Base-by-base conservation (phyloP, 2,888 invertebrate species). In the Stratiomys singularior region DNA sequence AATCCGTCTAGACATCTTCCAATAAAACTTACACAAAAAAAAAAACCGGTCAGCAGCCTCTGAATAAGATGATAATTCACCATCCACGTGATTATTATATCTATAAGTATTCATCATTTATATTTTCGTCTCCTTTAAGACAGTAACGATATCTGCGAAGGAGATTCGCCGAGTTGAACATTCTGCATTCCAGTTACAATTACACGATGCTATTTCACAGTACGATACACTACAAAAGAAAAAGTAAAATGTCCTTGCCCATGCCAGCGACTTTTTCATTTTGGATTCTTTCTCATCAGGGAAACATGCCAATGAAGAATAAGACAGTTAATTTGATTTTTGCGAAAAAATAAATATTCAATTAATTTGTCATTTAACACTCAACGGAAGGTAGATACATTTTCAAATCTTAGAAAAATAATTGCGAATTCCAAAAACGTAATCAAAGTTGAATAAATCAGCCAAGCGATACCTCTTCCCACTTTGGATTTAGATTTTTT, bases 31-130 rank as follows among this genome's bases (percentile, higher is more conserved):
- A 25, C 25, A 60, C 58, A 13, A 60, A 37, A 18, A 60, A 13
- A 60, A 37, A 18, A 60, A 60, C 58, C 18, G 58, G 58, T 60
- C 58, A 60, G 58, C 23, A 60, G 58, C 58, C 58, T 25, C 58
- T 60, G 58, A 60, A n/a, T 60, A 60, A 21, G 15, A 23, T 60
- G 58, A 21, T 60, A 60, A n/a, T 25, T 60, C n/a, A 60, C n/a
- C 25, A 60, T 60, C 58, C 18, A 60, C 58, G 23, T 21, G 58
- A 18, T 60, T 52, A 9, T 18, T 3, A 5, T 37, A 37, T 37
- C 3, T 9, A 37, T 37, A 37, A n/a, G n/a, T n/a, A n/a, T n/a
- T 37, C 37, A 5, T 9, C 37, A 37, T 37, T 5, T 5, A 37
- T 37, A 37, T 37, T 37, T 9, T 37, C 37, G 37, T 9, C 37